Evolutionary conservation across 2,797 vertebrate species (phyloP), one percentile per base, ranked within the genome.

Genomic region (Hybognathus amarus): DNA sequence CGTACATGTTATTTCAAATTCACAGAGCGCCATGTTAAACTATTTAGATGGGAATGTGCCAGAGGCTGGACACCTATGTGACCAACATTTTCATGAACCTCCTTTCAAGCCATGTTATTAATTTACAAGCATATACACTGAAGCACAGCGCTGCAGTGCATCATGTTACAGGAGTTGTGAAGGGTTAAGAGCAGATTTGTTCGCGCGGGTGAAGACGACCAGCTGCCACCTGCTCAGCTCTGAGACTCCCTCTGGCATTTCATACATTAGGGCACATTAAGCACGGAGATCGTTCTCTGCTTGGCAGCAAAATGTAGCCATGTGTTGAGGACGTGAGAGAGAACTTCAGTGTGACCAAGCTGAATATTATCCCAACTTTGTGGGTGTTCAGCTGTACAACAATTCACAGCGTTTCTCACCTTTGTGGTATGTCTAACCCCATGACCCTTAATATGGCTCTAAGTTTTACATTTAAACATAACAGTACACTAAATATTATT

Each of bases 211-310:
- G 61, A 83, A 79, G 47, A 75, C 8, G 45, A 47, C 63, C 85
- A 88, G 83, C 81, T 79, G 84, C 79, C 84, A 84, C 85, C 80
- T 87, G 85, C 83, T 85, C 77, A 7, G 68, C 69, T 70, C 80
- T 82, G 47, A 68, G 30, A 33, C 59, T 78, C 81, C 68, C 78
- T 81, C 47, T 66, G 79, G 79, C 61, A 45, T 69, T 74, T 68
- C 81, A 80, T 69, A 74, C 80, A 80, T 87, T 79, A 87, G 73
- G 40, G 47, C 20, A 77, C 80, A 78, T 88, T 77, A 77, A 80
- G 70, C 77, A 79, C 2, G 15, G 64, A 80, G 77, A 80, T 61
- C 52, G 6, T 36, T 64, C 73, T 80, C 66, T 38, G 11, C 61
- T 81, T 24, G 59, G 73, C 78, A 80, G 77, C 61, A 56, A 76